These are phyloP conservation scores for Silurus meridionalis DNA, from an alignment of 2,113 vertebrate genomes.

Conservation along the genomic window DNA sequence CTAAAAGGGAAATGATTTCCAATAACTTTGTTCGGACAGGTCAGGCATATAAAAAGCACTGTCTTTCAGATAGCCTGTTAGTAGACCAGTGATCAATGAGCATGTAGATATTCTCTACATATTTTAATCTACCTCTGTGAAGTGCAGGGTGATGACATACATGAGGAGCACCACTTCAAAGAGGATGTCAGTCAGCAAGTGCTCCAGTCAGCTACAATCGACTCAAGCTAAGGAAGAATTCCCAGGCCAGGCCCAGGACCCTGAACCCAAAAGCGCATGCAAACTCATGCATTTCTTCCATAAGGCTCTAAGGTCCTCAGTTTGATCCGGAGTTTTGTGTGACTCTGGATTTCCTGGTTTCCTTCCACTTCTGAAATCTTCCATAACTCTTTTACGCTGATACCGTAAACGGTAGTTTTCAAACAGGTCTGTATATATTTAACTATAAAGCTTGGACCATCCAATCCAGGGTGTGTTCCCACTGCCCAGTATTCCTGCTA, in stretches of 20 bases:
- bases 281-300: background rate
- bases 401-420: background rate
- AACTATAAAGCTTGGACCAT: background rate
- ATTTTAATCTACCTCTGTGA: constrained; percentile 58
- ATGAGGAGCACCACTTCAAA: constrained; percentile 47
- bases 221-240: constrained; percentile 26
- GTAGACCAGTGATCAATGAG: constrained; percentile 58
- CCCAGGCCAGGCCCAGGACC: background rate
- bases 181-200: constrained; percentile 42
- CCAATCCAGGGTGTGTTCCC: background rate
- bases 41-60: constrained; percentile 66
- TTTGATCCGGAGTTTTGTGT: background rate
- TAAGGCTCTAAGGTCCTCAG: background rate
- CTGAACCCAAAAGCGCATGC: background rate
- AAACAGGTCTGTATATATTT: background rate
- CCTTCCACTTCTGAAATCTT: background rate
- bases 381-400: background rate
- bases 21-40: constrained; percentile 23
- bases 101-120: constrained; percentile 56
- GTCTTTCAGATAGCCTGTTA: constrained; percentile 63
- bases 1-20: background rate
- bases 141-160: constrained; percentile 45
- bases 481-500: background rate
- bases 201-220: constrained; percentile 42
- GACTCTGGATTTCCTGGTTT: background rate